A percentile compares a stretch with the other conserved stretches of the same genome.
These are phyloP conservation scores for Unio delphinus DNA, from an alignment of 2,888 invertebrate species.

Conservation along the genomic window DNA sequence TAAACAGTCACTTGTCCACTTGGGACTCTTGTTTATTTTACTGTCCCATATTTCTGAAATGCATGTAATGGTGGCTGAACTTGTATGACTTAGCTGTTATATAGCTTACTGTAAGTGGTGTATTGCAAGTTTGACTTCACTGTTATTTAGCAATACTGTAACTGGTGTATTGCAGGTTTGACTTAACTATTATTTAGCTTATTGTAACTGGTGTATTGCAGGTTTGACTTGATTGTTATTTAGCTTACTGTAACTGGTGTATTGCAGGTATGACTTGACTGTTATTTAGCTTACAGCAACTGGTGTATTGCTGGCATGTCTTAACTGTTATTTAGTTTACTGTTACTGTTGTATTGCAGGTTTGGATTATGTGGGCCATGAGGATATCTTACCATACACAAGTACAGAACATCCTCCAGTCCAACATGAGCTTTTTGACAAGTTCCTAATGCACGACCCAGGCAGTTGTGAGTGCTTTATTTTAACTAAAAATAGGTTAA, in stretches of 20 bases:
- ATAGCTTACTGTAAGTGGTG: not conserved
- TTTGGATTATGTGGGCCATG: slow-evolving; percentile 97
- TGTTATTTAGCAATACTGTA: no score
- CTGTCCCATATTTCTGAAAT: no score
- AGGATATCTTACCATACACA: slow-evolving; percentile 95
- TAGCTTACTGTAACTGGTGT: not conserved
- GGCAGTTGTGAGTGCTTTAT: slow-evolving; percentile 78
- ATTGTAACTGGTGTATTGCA: slow-evolving; percentile 27
- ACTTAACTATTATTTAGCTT: no score
- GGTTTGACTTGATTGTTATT: slow-evolving; percentile 76
- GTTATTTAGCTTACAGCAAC: not conserved
- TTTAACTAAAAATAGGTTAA: no score
- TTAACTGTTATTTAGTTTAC: no score
- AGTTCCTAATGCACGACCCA: slow-evolving; percentile 87
- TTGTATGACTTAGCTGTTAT: no score
- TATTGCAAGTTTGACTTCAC: slow-evolving; percentile 76
- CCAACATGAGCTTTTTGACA: slow-evolving; percentile 96
- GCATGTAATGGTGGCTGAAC: no score
- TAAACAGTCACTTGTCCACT: no score
- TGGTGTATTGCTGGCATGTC: slow-evolving; percentile 74
- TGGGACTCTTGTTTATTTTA: no score
- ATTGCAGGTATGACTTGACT: slow-evolving; percentile 76
- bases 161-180: slow-evolving; percentile 76
- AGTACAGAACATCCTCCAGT: slow-evolving; percentile 88
- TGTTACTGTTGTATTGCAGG: slow-evolving; percentile 74